Evolutionary conservation across 37 sponge, comb jelly and placozoan species (phyloP), one percentile per base, ranked within the genome.

Genomic region (Cliona cf. orientalis): DNA sequence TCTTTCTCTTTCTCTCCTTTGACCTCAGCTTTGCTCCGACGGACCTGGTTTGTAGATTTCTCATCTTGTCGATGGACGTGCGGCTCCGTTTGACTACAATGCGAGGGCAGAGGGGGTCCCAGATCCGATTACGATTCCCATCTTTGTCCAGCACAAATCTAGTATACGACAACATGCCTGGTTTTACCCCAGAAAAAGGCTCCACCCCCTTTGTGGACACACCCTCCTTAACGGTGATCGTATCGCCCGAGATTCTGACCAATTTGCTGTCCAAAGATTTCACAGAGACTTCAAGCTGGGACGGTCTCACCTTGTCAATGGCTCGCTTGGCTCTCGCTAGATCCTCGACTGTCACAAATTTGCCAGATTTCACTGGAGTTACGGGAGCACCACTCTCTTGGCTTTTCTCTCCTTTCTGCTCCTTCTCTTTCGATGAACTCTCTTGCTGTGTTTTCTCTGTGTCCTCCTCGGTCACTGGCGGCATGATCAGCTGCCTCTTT

Each of bases 41-140:
- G 25, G 73, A 12, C 22, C 31, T 72, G 6, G 35, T 72, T 44
- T 72, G 73, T 9, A 59, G 34, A 2, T 41, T 3, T 2, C 58
- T 32, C 58, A 59, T 75, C 60, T 58, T 3, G n/a, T n/a, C 60
- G 55, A 75, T 75, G 34, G 29, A 41, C 22, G 53, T 42, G 2
- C 58, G 29, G 6, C 37, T n/a, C 1, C 76, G 32, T 43, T 59
- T 75, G n/a, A 59, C 60, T 0, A 40, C 38, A 23, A 75, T 29
- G 19, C 61, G 58, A 9, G 59, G 76, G 59, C 60, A 75, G 37
- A 75, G 41, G 7, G 76, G 76, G 21, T 19, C 42, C 76, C 59
- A 58, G 2, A 53, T 29, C n/a, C 76, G 2, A 23, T 75, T 38
- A 19, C 73, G 39, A 19, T 14, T 43, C 2, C 9, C 36, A 2